Conservation (phyloP, 2,888 invertebrate species). For the Molorchus minor region DNA sequence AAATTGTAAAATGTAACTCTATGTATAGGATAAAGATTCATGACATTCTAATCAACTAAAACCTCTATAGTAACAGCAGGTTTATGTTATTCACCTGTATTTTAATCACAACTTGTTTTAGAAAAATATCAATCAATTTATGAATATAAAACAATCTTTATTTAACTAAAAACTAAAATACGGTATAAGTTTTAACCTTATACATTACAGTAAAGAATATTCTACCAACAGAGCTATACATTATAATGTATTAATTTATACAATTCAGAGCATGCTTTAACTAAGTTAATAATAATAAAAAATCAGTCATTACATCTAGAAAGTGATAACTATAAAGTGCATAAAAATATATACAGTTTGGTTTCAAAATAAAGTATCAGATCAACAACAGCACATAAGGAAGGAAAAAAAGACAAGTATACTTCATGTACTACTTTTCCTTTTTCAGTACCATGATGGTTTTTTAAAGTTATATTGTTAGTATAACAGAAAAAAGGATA, state of each 20-base stretch:
- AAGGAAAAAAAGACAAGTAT: conserved; percentile 17
- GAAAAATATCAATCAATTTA: background rate
- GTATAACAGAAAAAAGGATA: background rate
- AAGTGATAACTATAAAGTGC: background rate
- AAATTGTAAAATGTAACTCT: background rate
- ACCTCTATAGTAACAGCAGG: background rate
- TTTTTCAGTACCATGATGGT: background rate
- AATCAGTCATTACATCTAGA: background rate
- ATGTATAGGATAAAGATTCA: background rate
- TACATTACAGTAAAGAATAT: background rate
- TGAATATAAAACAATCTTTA: background rate
- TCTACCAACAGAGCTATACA: background rate
- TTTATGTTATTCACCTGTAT: background rate
- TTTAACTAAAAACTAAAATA: background rate
- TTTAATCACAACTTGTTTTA: background rate
- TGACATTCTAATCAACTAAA: background rate
- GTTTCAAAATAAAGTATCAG: conserved; percentile 11
- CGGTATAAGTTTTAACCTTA: background rate
- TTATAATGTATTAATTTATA: background rate
- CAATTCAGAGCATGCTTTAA: background rate
- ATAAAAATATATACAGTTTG: background rate
- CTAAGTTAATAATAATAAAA: background rate
- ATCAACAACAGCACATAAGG: conserved; percentile 10
- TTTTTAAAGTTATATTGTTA: background rate
- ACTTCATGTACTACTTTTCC: conserved; percentile 2